Evolutionary conservation across 2,888 invertebrate genomes (phyloP).

Genomic region (Heliconius aoede): DNA sequence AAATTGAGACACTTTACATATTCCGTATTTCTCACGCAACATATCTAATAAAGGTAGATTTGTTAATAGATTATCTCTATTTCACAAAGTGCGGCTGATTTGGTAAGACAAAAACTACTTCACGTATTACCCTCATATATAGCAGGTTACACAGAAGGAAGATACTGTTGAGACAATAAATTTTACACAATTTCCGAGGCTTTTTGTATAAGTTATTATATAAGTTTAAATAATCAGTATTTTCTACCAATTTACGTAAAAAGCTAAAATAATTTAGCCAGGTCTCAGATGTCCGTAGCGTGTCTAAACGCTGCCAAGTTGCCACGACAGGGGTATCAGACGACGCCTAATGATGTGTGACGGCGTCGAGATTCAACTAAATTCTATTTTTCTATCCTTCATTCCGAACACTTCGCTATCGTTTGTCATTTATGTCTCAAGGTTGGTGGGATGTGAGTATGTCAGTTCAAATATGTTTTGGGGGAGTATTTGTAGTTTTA

Average conservation of each 20-base stretch:
- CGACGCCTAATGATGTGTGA: slow-evolving; percentile 25
- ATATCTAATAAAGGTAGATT: too few relatives aligned
- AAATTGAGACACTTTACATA: too few relatives aligned
- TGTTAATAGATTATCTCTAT: too few relatives aligned
- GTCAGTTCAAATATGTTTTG: too few relatives aligned
- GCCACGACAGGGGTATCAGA: slow-evolving; percentile 11
- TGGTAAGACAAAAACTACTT: background rate
- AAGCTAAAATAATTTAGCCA: slow-evolving; percentile 20
- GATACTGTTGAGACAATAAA: too few relatives aligned
- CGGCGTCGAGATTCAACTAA: slow-evolving; percentile 25
- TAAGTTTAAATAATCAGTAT: background rate
- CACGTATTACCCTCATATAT: too few relatives aligned
- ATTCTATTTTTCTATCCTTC: slow-evolving; percentile 25
- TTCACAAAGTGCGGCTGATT: too few relatives aligned
- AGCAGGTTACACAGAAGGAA: too few relatives aligned
- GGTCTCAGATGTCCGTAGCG: background rate
- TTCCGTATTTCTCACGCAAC: too few relatives aligned
- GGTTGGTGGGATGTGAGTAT: too few relatives aligned
- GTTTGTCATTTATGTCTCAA: slow-evolving; percentile 12
- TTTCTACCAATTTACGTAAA: background rate
- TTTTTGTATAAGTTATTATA: background rate
- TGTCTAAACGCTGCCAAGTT: slow-evolving; percentile 24
- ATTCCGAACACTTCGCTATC: slow-evolving; percentile 20
- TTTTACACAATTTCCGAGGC: background rate
- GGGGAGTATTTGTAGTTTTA: too few relatives aligned